A percentile compares a stretch with the other conserved stretches of the same genome.
Conservation (phyloP, 1,140 invertebrate species). For the Dryas iulia region DNA sequence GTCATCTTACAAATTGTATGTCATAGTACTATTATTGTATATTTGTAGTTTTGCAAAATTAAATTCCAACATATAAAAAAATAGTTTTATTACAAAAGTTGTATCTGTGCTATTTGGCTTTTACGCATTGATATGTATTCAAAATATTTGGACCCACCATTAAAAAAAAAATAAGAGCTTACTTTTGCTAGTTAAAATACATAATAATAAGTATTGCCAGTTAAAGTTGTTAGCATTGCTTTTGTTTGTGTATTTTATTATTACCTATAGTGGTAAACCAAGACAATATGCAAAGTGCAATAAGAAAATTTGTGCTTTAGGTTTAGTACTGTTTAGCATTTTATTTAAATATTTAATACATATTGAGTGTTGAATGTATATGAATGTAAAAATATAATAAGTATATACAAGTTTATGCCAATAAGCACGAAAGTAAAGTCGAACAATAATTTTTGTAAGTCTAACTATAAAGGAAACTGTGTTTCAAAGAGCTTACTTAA, state of each 20-base stretch:
- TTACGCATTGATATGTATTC: not conserved
- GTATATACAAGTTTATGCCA: not conserved
- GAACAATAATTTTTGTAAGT: too few species aligned
- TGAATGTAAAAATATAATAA: not conserved
- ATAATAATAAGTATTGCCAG: slow-evolving; percentile 2
- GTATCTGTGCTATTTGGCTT: not conserved
- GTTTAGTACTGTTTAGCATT: slow-evolving; percentile 37
- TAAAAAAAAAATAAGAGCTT: not conserved
- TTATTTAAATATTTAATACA: slow-evolving; percentile 38
- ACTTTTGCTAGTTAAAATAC: not conserved
- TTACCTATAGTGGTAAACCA: slow-evolving; percentile 20
- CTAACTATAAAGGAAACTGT: not conserved
- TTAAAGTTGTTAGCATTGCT: not conserved
- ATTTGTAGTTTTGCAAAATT: too few species aligned
- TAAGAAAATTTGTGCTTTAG: slow-evolving; percentile 71
- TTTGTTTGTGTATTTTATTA: slow-evolving; percentile 1
- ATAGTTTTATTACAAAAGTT: too few species aligned
- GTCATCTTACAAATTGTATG: too few species aligned
- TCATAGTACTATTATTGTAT: too few species aligned
- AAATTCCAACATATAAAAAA: too few species aligned
- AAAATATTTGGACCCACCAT: not conserved
- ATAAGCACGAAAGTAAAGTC: not conserved
- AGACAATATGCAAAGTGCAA: slow-evolving; percentile 75
- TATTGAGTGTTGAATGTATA: slow-evolving; percentile 36
- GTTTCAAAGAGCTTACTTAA: not conserved